phyloP scores from a whole-genome alignment of 2,888 invertebrate species.

The Acleris cristana region DNA sequence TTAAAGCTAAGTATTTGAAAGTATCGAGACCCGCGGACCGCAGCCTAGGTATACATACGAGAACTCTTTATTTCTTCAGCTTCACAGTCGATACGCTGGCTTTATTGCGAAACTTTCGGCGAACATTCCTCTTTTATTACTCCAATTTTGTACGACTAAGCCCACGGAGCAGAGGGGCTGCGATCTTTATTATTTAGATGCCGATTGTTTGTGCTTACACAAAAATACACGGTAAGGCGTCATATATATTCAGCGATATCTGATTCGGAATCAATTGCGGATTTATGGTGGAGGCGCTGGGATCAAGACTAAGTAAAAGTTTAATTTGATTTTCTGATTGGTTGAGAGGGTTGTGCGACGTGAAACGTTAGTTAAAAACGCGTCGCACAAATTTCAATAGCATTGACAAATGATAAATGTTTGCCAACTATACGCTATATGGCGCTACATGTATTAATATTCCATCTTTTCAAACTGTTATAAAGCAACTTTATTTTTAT shows the following conservation, averaged over 20 bases:
- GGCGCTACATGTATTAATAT: no score
- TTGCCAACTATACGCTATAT: no score
- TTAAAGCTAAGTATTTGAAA: not conserved
- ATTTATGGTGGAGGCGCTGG: slow-evolving; percentile 25
- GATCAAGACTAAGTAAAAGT: no score
- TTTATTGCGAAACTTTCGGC: slow-evolving; percentile 83
- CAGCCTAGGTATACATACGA: slow-evolving; percentile 31
- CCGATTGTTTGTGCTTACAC: slow-evolving; percentile 60
- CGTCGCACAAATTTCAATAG: no score
- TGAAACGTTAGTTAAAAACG: no score
- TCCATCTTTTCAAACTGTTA: no score
- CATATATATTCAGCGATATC: slow-evolving; percentile 36
- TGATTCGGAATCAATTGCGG: slow-evolving; percentile 37
- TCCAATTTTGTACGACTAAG: slow-evolving; percentile 82
- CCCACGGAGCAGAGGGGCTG: slow-evolving; percentile 70
- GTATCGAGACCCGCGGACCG: not conserved
- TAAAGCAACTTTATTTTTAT: no score
- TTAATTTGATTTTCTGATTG: no score
- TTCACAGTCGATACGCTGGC: slow-evolving; percentile 82
- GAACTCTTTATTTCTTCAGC: slow-evolving; percentile 82
- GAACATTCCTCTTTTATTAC: slow-evolving; percentile 83
- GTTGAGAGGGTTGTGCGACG: no score
- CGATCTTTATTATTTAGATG: slow-evolving; percentile 82
- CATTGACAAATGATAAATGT: no score
- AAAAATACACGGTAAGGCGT: slow-evolving; percentile 40